Conservation (phyloP, 2,888 invertebrate species). For the Teleiodes luculella region DNA sequence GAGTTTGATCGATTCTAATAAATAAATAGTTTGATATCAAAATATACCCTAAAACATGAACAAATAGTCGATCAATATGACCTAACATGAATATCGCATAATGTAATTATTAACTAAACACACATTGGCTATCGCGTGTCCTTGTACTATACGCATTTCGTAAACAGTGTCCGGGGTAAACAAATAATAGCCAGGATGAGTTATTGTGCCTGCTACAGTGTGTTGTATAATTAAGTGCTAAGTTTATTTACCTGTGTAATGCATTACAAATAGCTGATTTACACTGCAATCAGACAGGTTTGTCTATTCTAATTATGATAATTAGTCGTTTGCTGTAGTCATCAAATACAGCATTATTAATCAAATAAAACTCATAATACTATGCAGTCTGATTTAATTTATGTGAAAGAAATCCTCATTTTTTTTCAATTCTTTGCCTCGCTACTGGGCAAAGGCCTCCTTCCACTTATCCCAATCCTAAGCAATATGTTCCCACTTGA, state of each 20-base stretch:
- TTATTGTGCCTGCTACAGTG: slow-evolving; percentile 47
- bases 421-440: no score
- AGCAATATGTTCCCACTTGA: no score
- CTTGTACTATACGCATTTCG: slow-evolving; percentile 68
- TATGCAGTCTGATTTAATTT: no score
- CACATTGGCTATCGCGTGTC: slow-evolving; percentile 59
- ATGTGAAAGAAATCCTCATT: no score
- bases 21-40: no score
- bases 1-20: no score
- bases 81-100: slow-evolving; percentile 47
- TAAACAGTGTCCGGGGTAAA: slow-evolving; percentile 67
- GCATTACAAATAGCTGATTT: slow-evolving; percentile 19
- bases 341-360: no score
- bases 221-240: slow-evolving; percentile 32
- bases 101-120: slow-evolving; percentile 72
- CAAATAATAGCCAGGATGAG: slow-evolving; percentile 64
- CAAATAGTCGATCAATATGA: slow-evolving; percentile 6
- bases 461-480: no score
- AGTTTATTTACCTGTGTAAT: slow-evolving; percentile 17
- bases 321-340: no score
- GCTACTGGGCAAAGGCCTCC: no score
- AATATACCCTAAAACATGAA: no score
- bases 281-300: not conserved
- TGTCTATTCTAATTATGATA: not conserved
- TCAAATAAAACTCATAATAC: no score